A percentile compares a stretch with the other conserved stretches of the same genome.
Conservation (phyloP, 2,888 invertebrate species). For the Yponomeuta evonymella region DNA sequence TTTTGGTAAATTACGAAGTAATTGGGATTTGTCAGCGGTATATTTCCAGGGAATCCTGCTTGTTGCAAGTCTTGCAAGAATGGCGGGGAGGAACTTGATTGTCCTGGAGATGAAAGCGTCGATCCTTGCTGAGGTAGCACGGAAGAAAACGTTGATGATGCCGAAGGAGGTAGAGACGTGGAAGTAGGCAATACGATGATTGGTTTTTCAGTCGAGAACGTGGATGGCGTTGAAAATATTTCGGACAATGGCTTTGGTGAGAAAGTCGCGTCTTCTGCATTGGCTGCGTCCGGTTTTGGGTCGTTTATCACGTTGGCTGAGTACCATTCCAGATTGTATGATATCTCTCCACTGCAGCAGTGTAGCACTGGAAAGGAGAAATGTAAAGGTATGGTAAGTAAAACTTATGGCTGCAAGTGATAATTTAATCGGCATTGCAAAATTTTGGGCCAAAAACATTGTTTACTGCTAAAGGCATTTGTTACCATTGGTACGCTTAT, state of each 20-base stretch:
- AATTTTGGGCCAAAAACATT: too few species aligned
- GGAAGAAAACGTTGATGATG: not conserved
- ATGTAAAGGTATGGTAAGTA: not conserved
- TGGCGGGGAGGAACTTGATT: not conserved
- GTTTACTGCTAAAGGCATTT: too few species aligned
- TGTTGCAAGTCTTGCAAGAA: not conserved
- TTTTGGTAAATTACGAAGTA: constrained; percentile 44
- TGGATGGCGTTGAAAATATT: constrained; percentile 47
- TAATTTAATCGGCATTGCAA: too few species aligned
- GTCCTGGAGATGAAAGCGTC: not conserved
- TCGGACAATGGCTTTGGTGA: constrained; percentile 61
- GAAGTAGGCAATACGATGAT: constrained; percentile 34
- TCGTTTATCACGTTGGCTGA: constrained; percentile 62
- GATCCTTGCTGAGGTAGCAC: not conserved
- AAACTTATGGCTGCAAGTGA: too few species aligned
- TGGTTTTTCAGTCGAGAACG: constrained; percentile 47
- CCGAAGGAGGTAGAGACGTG: constrained; percentile 14
- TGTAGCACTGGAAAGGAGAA: constrained; percentile 58
- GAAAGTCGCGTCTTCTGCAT: constrained; percentile 51
- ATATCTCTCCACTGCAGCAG: constrained; percentile 59
- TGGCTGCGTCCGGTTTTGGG: constrained; percentile 45
- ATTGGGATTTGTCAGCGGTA: constrained; percentile 22
- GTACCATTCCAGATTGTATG: constrained; percentile 55
- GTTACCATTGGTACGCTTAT: too few species aligned
- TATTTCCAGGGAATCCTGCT: not conserved